Base-by-base conservation (phyloP, 2,797 vertebrate genomes). In the Gymnoscopelus braueri region DNA sequence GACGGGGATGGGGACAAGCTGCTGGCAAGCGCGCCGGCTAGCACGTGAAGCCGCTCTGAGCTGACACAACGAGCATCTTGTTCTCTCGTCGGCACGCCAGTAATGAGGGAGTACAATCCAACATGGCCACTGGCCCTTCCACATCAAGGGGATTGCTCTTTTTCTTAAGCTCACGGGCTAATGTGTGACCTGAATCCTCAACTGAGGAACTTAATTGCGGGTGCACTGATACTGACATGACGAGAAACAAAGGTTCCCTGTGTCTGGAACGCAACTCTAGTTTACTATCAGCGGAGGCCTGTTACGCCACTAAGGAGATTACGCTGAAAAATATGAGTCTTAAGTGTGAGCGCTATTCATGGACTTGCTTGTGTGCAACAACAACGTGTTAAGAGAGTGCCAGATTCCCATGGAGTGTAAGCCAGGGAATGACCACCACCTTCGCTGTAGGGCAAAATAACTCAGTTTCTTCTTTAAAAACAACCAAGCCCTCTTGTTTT, bases 1-100 rank as follows among this genome's bases (percentile, higher is more conserved):
- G 74, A 80, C 64, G 76, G 68, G 52, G 47, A 69, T 65, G 32
- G 32, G 8, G 62, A 63, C 61, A 57, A 60, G 71, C 15, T 48
- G 14, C 19, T 81, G 73, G 72, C 54, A 67, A 77, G 52, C 59
- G n/a, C 50, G 48, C 62, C 74, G 2, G 2, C 52, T 5, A 72
- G 67, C 75, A 84, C 9, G 49, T 77, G 78, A 81, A 65, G 68
- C 44, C 53, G 26, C 26, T 73, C 66, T 49, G 50, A 32, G 67
- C 49, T 59, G 67, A 87, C 67, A 88, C 64, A 76, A 87, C 64
- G 59, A 81, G 70, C 55, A 60, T 77, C 74, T 77, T 85, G 84
- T 84, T 54, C 63, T 67, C 55, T 73, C 44, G 65, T 84, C 72
- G 80, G 2, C n/a, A 63, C 69, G 69, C 13, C 47, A 63, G 15